Base-by-base conservation (phyloP, 2,797 vertebrate genomes). In the Danio choprae region DNA sequence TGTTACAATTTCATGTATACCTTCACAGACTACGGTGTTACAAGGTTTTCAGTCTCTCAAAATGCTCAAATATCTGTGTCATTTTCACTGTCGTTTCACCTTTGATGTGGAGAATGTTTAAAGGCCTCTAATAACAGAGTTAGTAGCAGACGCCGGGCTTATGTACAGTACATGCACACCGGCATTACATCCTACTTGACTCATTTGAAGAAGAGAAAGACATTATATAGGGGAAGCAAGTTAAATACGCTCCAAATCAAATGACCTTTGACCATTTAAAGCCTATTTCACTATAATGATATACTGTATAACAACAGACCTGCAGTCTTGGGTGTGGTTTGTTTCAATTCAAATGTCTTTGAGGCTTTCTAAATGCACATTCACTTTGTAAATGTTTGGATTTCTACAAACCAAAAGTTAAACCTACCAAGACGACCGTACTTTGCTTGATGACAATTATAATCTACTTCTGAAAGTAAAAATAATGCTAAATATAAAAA, bases 61-160 rank as follows among this genome's bases (percentile, higher is more conserved):
- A 41, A 16, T 4, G 41, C 44, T 50, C 62, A 70, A 62, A 70
- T 79, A 79, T 44, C 56, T 4, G 13, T 60, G 76, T 69, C 40
- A 69, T 77, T 69, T 50, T 12, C 53, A 40, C 29, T 40, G 50
- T 77, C 55, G 69, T 59, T 22, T 70, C 18, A 51, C 15, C 56
- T 70, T 70, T 70, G 36, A 79, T 73, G 68, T 46, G 15, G 59
- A 72, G 16, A 43, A 72, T 64, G 68, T 79, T 79, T 79, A 38
- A 20, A 62, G 18, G 58, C 48, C 69, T 41, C 40, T 60, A 71
- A 79, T 62, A 70, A 79, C 46, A 79, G 77, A 36, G 75, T 36
- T 51, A 29, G 55, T 5, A 50, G 55, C 44, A 44, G 44, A 79
- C 4, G 1, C 0, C 5, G 1, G 0, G 20, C 16, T 68, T 62